A percentile compares a stretch with the other conserved stretches of the same genome.
Conservation (phyloP, 1,140 invertebrate genomes). For the Zelostemma sp. region DNA sequence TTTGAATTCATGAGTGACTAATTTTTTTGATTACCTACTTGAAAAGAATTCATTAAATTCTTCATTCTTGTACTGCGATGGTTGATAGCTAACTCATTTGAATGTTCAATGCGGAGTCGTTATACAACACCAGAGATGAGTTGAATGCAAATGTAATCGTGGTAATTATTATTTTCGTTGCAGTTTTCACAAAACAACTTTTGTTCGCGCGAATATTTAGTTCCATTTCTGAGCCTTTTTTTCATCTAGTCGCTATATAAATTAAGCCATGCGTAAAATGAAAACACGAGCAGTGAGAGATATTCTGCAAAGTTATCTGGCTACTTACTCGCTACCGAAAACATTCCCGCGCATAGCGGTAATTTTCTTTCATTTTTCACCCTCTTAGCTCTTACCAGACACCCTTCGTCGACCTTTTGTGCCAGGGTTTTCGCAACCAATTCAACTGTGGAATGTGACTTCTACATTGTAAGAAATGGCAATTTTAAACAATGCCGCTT, state of each 20-base stretch:
- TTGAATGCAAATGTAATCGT: too few species aligned
- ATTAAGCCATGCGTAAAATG: slow-evolving; percentile 26
- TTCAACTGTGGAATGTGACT: not conserved
- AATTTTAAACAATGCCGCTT: not conserved
- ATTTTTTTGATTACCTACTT: too few species aligned
- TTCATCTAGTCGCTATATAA: slow-evolving; percentile 16
- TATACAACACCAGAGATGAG: too few species aligned
- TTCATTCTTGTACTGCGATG: too few species aligned
- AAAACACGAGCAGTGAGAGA: slow-evolving; percentile 18
- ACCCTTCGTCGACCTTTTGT: too few species aligned
- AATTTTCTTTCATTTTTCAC: not conserved
- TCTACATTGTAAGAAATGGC: not conserved
- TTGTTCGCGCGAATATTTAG: too few species aligned
- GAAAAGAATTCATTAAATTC: too few species aligned
- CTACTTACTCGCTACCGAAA: slow-evolving; percentile 23
- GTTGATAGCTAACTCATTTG: too few species aligned
- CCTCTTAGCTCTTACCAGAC: not conserved
- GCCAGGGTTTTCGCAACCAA: not conserved
- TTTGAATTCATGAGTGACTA: too few species aligned
- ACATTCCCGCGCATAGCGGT: not conserved
- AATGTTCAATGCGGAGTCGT: too few species aligned
- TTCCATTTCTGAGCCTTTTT: not conserved
- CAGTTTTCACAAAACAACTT: not conserved
- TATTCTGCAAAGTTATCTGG: slow-evolving; percentile 24
- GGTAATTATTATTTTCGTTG: slow-evolving; percentile 8